phyloP scores from a whole-genome alignment of 2,888 invertebrate genomes.

The Apantesis nais region DNA sequence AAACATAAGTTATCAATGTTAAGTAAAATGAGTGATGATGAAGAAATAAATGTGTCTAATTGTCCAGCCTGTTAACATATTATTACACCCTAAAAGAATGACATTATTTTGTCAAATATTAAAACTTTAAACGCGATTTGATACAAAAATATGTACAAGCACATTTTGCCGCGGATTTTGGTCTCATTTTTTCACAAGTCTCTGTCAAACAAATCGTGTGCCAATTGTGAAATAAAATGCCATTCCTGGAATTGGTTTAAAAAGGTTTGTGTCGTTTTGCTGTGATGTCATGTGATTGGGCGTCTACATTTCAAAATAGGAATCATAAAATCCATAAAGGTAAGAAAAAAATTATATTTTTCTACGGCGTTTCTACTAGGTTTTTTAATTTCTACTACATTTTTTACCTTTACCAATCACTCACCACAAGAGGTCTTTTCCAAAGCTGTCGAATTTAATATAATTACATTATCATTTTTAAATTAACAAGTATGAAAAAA shows the following conservation, averaged over 20 bases:
- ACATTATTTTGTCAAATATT: not conserved
- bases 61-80: not conserved
- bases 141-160: not conserved
- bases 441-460: conserved; percentile 83
- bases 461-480: conserved; percentile 56
- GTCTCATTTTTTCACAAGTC: not conserved
- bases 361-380: conserved; percentile 72
- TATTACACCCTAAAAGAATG: not conserved
- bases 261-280: conserved; percentile 42
- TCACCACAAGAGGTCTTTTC: conserved; percentile 85
- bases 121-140: not conserved
- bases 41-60: conserved; percentile 18
- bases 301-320: conserved; percentile 49
- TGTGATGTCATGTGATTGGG: conserved; percentile 60
- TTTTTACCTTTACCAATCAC: conserved; percentile 77
- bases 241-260: conserved; percentile 14
- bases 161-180: not conserved
- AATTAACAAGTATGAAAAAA: conserved; percentile 32
- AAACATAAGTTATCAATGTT: conserved; percentile 24
- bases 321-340: conserved; percentile 53
- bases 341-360: conserved; percentile 61
- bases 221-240: not conserved
- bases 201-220: not conserved
- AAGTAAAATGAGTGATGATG: conserved; percentile 22
- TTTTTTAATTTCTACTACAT: conserved; percentile 60